phyloP scores from a whole-genome alignment of 2,888 invertebrate genomes.

The Napeogenes inachia region DNA sequence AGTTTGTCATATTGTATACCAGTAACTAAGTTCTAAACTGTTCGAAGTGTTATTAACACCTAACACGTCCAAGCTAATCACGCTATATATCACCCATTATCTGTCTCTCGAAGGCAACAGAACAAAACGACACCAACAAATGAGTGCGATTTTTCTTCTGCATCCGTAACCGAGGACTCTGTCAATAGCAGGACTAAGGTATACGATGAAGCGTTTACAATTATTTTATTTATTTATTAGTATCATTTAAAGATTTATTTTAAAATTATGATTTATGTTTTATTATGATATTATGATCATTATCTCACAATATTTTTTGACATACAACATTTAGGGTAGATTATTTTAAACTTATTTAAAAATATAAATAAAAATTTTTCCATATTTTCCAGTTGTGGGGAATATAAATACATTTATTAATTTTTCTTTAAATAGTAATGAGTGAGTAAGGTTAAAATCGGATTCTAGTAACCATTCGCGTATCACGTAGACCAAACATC shows the following conservation, averaged over 20 bases:
- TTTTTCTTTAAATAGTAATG: no score
- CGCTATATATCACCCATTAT: constrained; percentile 73
- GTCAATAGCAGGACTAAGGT: constrained; percentile 60
- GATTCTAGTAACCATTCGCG: neutral
- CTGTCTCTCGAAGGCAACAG: constrained; percentile 73
- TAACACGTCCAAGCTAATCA: constrained; percentile 60
- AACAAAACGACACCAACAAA: constrained; percentile 75
- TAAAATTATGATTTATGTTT: no score
- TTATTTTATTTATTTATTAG: neutral
- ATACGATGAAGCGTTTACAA: constrained; percentile 29
- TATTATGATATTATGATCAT: no score
- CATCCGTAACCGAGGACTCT: constrained; percentile 73
- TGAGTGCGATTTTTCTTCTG: constrained; percentile 73
- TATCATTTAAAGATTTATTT: neutral
- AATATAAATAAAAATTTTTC: no score
- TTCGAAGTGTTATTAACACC: constrained; percentile 17
- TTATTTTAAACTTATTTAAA: no score
- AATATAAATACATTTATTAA: no score
- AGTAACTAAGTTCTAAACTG: no score
- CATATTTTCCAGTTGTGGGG: no score
- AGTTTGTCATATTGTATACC: no score
- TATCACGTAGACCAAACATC: constrained; percentile 33
- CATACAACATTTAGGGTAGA: no score
- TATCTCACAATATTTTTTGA: no score
- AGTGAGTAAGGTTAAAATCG: no score